Conservation (phyloP, 2,113 vertebrate genomes). For the Dasyurus viverrinus region DNA sequence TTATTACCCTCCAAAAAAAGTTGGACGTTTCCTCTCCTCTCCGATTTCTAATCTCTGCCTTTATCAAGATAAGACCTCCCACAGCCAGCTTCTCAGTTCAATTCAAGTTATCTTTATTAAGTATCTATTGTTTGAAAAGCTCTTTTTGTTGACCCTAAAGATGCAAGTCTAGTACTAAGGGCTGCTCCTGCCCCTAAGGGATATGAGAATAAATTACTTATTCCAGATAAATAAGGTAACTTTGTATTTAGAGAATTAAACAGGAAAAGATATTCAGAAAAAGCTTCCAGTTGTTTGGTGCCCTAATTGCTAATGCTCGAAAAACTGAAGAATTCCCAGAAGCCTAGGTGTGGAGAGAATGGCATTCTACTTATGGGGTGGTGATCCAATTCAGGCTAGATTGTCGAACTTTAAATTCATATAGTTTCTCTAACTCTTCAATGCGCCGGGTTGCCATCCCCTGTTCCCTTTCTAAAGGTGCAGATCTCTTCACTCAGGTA, state of each 20-base stretch:
- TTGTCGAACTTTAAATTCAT: background rate
- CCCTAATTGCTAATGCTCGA: accelerated
- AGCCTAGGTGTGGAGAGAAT: background rate
- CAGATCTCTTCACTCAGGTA: background rate
- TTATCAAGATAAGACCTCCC: background rate
- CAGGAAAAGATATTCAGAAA: background rate
- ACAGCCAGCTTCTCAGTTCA: background rate
- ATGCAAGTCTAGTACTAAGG: background rate
- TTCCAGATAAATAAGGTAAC: background rate
- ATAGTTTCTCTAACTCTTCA: background rate
- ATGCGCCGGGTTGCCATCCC: background rate
- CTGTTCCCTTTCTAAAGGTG: background rate
- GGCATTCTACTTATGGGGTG: background rate
- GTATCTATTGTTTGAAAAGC: background rate
- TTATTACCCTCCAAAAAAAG: background rate
- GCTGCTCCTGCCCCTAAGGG: background rate
- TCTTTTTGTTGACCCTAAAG: background rate
- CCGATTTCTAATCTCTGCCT: background rate
- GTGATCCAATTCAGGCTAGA: background rate
- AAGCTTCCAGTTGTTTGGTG: background rate
- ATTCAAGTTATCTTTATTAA: background rate
- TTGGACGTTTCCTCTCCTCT: background rate
- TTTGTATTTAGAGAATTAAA: background rate
- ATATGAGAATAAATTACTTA: background rate
- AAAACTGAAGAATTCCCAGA: background rate